Evolutionary conservation across 2,113 vertebrate species (phyloP).

Genomic region (Carettochelys insculpta): DNA sequence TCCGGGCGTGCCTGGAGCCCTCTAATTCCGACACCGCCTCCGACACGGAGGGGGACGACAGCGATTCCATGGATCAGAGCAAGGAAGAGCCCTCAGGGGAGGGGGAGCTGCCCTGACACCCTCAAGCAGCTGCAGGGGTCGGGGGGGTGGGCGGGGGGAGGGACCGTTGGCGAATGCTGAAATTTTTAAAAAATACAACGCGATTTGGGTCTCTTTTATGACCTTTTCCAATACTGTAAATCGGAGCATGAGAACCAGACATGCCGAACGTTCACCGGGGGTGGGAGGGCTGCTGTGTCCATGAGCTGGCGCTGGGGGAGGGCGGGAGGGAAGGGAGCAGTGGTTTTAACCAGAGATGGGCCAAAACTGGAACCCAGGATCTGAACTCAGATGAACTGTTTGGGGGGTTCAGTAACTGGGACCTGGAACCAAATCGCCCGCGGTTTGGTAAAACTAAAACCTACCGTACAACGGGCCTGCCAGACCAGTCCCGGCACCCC

Average conservation of each 20-base stretch:
- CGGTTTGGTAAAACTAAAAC: not conserved
- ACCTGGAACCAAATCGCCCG: not conserved
- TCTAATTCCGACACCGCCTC: slow-evolving; percentile 91
- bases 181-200: slow-evolving; percentile 80
- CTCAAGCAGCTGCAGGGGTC: slow-evolving; percentile 47
- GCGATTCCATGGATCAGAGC: slow-evolving; percentile 82
- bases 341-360: not conserved
- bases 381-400: not conserved
- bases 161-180: slow-evolving; percentile 65
- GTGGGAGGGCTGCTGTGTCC: not conserved
- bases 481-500: not conserved
- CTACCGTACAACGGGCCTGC: not conserved
- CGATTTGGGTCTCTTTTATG: slow-evolving; percentile 84
- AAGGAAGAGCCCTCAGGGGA: slow-evolving; percentile 77
- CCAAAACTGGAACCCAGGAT: accelerated
- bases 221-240: slow-evolving; percentile 85
- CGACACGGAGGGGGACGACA: slow-evolving; percentile 89
- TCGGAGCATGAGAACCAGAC: slow-evolving; percentile 58
- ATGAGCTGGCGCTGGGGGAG: not conserved
- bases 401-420: accelerated
- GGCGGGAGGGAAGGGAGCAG: too few relatives aligned
- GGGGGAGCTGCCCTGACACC: slow-evolving; percentile 87
- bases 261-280: slow-evolving; percentile 30
- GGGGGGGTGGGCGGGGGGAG: slow-evolving; percentile 43
- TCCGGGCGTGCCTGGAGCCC: slow-evolving; percentile 77